These are phyloP conservation scores for Watsonalla cultraria DNA, from an alignment of 2,888 invertebrate genomes.

Conservation along the genomic window DNA sequence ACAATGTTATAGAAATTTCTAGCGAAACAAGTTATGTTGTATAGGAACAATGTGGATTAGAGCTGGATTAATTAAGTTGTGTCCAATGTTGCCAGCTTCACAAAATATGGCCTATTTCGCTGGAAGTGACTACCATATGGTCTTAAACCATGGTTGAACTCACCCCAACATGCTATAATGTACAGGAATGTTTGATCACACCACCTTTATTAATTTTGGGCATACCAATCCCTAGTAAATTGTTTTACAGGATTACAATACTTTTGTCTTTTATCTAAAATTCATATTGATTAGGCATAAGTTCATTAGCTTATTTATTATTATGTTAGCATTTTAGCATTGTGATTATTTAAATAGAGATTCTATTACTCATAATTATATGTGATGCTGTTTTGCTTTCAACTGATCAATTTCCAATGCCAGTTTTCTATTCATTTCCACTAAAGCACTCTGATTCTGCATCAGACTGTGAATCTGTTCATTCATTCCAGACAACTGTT, in stretches of 20 bases:
- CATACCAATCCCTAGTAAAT: not conserved
- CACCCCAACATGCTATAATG: not conserved
- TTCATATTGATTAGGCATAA: not conserved
- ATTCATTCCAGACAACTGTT: constrained; percentile 51
- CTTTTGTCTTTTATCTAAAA: too few species aligned
- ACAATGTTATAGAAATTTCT: too few species aligned
- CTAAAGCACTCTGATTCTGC: constrained; percentile 58
- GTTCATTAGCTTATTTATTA: not conserved
- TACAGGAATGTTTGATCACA: not conserved
- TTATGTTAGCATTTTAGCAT: not conserved
- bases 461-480: constrained; percentile 53
- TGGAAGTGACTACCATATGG: too few species aligned
- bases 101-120: too few species aligned
- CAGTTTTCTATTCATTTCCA: constrained; percentile 72
- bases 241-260: too few species aligned
- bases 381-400: constrained; percentile 42
- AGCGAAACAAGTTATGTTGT: too few species aligned
- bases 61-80: too few species aligned
- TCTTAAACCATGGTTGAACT: too few species aligned
- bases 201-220: not conserved
- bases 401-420: constrained; percentile 68
- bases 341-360: constrained; percentile 4
- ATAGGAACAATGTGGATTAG: too few species aligned
- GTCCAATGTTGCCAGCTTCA: too few species aligned
- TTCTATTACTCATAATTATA: constrained; percentile 10